Percentiles rank a stretch among this genome's conserved stretches.
Evolutionary conservation across 2,113 vertebrate species (phyloP).

Genomic region (Barbus barbus): DNA sequence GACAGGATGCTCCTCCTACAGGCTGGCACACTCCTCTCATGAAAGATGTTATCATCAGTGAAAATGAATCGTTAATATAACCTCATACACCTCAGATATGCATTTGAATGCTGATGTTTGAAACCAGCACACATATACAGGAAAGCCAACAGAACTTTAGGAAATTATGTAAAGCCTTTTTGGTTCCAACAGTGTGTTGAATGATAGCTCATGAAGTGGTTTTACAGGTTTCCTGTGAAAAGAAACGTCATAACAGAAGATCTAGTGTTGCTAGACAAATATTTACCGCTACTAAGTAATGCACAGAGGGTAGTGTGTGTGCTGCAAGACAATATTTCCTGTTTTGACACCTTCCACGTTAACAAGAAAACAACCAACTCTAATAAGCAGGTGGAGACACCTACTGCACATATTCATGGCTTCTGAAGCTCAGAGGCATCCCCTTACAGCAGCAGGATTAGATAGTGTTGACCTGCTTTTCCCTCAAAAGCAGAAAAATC

Average conservation of each 20-base stretch:
- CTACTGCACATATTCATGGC: conserved; percentile 27
- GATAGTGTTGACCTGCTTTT: conserved; percentile 8
- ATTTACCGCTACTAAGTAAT: conserved; percentile 8
- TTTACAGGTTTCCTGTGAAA: conserved; percentile 34
- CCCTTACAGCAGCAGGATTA: conserved; percentile 21
- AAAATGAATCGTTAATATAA: background rate
- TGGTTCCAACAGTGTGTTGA: background rate
- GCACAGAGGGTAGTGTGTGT: background rate
- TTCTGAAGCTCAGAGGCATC: background rate
- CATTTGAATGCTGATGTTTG: background rate
- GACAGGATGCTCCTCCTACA: background rate
- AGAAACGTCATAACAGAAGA: background rate
- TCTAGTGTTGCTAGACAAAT: conserved; percentile 18
- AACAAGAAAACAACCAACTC: conserved; percentile 10
- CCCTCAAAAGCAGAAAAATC: background rate
- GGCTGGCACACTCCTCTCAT: background rate
- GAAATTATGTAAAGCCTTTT: background rate
- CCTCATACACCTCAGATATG: background rate
- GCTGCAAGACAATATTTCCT: conserved; percentile 15
- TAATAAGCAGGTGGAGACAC: conserved; percentile 19
- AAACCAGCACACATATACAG: background rate
- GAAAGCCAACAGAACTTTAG: background rate
- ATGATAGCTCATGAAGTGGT: background rate
- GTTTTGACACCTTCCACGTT: background rate
- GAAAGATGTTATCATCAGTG: background rate